A percentile compares a stretch with the other conserved stretches of the same genome.
phyloP scores from a whole-genome alignment of 2,113 vertebrate genomes.

The Cyphomyrus plagiostoma region DNA sequence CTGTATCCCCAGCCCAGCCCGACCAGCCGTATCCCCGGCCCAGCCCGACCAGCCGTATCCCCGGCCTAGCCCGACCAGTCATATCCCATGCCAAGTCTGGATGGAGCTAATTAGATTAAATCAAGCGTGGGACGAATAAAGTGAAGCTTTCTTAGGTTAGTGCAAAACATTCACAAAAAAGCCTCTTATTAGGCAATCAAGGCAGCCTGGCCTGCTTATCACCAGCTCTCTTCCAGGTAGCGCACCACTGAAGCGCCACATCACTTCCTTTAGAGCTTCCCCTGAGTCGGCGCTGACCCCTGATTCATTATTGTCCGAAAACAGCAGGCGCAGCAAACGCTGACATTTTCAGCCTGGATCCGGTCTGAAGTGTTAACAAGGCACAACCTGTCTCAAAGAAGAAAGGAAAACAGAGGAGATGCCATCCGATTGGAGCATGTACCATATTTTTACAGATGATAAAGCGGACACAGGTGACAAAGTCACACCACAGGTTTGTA shows the following conservation, averaged over 20 bases:
- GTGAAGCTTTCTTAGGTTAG: background rate
- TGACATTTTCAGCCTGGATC: background rate
- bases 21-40: background rate
- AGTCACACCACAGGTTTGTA: background rate
- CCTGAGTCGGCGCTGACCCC: background rate
- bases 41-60: background rate
- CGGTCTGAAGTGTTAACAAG: background rate
- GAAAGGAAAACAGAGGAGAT: background rate
- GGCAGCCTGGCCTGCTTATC: slow-evolving; percentile 38
- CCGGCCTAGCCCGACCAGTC: background rate
- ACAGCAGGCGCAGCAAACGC: background rate
- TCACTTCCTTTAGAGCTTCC: background rate
- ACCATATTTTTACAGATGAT: background rate
- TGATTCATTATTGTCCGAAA: background rate
- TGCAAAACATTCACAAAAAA: background rate
- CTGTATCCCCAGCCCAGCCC: background rate
- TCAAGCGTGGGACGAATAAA: background rate
- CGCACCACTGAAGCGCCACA: background rate
- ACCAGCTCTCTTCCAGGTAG: background rate
- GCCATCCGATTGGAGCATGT: background rate
- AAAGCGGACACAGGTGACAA: background rate
- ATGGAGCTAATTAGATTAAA: background rate
- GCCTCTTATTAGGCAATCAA: slow-evolving; percentile 45
- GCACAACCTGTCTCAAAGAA: background rate
- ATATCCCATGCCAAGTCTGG: background rate